Base-by-base conservation (phyloP, 2,797 vertebrate species). In the Myotis findleyi region DNA sequence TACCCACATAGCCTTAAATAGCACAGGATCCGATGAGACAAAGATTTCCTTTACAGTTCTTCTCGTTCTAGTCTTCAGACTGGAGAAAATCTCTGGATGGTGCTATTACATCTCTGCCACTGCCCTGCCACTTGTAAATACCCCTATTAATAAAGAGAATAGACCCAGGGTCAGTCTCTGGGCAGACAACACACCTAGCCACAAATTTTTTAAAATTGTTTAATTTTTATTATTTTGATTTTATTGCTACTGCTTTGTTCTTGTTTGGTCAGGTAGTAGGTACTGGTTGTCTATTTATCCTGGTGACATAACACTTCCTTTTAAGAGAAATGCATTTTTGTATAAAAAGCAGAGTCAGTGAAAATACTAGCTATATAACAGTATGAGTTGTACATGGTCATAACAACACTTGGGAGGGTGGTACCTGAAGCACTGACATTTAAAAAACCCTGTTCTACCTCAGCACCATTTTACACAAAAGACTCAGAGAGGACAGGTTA, bases 151-250 rank as follows among this genome's bases (percentile, higher is more conserved):
- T 85, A 33, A 49, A 69, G 13, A 77, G 68, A 88, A 53, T 10
- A 25, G 30, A 66, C 36, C 7, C 10, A 73, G 69, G 12, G 57
- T 72, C 59, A 51, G 68, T 44, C 55, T 89, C 36, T 49, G 12
- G 16, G 41, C 14, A 91, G 83, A 47, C 6, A 69, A 21, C 5
- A 6, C 55, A 53, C 17, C 36, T 41, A n/a, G 16, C 6, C 16
- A 33, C 21, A 62, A 36, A 13, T 7, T 64, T 14, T 64, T 76
- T 25, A 3, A 53, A 62, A 66, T 77, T 33, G 30, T 25, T 88
- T 95, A 62, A 30, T 95, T 94, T 84, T 66, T 27, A 44, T 36
- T 49, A 41, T 51, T 27, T 72, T 92, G 55, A 73, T 80, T 94
- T 93, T 89, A 85, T 13, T 71, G 21, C 10, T 62, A 64, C n/a